Evolutionary conservation across 37 sponge, comb jelly and placozoan species (phyloP).

Genomic region (Axinella damicornis): DNA sequence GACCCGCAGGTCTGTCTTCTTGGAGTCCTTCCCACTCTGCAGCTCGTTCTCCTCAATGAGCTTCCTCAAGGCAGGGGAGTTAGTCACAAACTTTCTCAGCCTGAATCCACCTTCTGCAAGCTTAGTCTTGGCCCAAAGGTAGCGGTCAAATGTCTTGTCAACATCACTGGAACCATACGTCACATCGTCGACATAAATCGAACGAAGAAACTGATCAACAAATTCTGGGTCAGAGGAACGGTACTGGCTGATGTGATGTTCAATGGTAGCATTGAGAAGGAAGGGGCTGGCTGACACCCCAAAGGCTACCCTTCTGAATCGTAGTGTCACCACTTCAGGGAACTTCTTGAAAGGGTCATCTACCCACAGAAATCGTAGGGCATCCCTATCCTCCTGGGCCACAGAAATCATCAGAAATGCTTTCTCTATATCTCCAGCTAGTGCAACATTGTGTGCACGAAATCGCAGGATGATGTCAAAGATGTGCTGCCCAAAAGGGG

Average conservation of each 20-base stretch:
- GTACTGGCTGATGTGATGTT: slow-evolving; percentile 8
- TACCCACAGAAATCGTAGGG: slow-evolving; percentile 36
- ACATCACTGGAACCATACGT: not conserved
- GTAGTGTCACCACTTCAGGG: slow-evolving; percentile 4
- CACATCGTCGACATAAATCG: slow-evolving; percentile 39
- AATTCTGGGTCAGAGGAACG: slow-evolving; percentile 12
- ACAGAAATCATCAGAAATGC: too few relatives aligned
- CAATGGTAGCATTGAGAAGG: slow-evolving; percentile 17
- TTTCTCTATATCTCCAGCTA: not conserved
- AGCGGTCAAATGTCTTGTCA: slow-evolving; percentile 2
- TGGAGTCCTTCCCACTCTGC: not conserved
- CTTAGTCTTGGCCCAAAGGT: slow-evolving; percentile 1
- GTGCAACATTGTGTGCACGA: not conserved
- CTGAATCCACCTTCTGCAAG: slow-evolving; percentile 24
- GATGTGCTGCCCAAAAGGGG: too few relatives aligned
- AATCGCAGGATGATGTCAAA: too few relatives aligned
- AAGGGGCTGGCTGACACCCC: slow-evolving; percentile 26
- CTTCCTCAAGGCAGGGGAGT: slow-evolving; percentile 16
- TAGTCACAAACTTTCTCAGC: slow-evolving; percentile 16
- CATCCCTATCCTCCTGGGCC: not conserved
- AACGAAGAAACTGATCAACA: not conserved
- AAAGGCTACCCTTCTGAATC: slow-evolving; percentile 15
- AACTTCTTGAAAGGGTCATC: not conserved
- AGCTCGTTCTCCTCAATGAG: not conserved
- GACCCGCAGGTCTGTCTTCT: not conserved